Percentiles rank a stretch among this genome's conserved stretches.
Conservation (phyloP, 2,113 vertebrate species). For the Ciconia stormi region DNA sequence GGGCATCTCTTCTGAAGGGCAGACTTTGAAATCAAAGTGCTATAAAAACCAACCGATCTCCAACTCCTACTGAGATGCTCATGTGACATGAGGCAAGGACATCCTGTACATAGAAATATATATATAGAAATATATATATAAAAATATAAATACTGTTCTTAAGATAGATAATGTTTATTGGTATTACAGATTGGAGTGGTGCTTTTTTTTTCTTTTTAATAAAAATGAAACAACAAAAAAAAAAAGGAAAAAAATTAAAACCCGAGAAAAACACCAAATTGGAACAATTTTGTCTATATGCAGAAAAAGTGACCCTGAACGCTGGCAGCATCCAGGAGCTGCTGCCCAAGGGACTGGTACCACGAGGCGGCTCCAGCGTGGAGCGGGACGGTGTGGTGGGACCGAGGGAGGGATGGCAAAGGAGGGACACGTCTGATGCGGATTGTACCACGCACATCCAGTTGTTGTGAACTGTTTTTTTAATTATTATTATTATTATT, state of each 20-base stretch:
- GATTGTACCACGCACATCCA: neutral
- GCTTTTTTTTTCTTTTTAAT: slow-evolving; percentile 7
- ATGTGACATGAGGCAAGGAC: neutral
- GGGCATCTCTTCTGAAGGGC: slow-evolving; percentile 16
- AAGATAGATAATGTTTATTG: slow-evolving; percentile 58
- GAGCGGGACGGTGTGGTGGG: neutral
- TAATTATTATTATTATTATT: neutral
- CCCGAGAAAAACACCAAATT: neutral
- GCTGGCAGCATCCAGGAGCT: neutral
- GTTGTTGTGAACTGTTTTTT: neutral
- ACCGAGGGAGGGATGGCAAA: neutral
- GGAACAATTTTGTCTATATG: neutral
- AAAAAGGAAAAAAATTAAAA: neutral
- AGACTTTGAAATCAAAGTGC: slow-evolving; percentile 44
- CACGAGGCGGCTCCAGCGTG: fast-evolving
- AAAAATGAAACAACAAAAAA: neutral
- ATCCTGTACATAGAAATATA: slow-evolving; percentile 53
- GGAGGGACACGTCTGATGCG: neutral
- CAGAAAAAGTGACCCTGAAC: neutral
- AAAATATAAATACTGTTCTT: slow-evolving; percentile 56
- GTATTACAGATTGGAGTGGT: slow-evolving; percentile 57
- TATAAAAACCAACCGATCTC: neutral
- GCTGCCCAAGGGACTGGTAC: neutral
- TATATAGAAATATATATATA: slow-evolving; percentile 56
- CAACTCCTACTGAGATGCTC: neutral